phyloP scores from a whole-genome alignment of 2,797 vertebrate genomes.

The Fratercula arctica region DNA sequence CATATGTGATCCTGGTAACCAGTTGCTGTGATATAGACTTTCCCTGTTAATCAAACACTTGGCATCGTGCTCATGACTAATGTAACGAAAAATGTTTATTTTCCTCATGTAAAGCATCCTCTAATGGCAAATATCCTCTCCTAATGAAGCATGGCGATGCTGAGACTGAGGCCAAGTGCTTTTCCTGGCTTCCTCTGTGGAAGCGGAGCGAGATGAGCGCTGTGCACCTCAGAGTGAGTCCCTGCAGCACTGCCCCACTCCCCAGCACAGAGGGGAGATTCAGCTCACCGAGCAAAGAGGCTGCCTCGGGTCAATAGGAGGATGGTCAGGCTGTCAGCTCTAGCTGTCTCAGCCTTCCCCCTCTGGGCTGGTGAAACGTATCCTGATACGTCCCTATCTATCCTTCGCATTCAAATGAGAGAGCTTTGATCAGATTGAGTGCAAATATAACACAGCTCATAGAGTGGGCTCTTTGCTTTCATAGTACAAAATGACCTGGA shows the following conservation, averaged over 20 bases:
- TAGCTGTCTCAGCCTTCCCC: not conserved
- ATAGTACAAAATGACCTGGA: not conserved
- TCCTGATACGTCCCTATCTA: not conserved
- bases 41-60: slow-evolving; percentile 31
- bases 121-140: not conserved
- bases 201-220: not conserved
- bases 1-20: slow-evolving; percentile 4
- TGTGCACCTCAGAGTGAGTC: not conserved
- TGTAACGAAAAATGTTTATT: not conserved
- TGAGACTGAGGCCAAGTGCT: not conserved
- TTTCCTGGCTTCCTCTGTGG: not conserved
- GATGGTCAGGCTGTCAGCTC: not conserved
- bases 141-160: not conserved
- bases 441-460: not conserved
- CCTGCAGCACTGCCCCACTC: not conserved
- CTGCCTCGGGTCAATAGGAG: not conserved
- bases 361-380: not conserved
- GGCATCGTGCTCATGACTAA: slow-evolving; percentile 14
- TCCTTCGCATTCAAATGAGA: not conserved
- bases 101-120: slow-evolving; percentile 22
- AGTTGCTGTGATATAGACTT: not conserved
- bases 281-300: not conserved
- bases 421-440: not conserved
- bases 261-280: rapidly evolving
- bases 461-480: not conserved